Conservation (phyloP, 2,113 vertebrate genomes). For the Clinocottus analis region DNA sequence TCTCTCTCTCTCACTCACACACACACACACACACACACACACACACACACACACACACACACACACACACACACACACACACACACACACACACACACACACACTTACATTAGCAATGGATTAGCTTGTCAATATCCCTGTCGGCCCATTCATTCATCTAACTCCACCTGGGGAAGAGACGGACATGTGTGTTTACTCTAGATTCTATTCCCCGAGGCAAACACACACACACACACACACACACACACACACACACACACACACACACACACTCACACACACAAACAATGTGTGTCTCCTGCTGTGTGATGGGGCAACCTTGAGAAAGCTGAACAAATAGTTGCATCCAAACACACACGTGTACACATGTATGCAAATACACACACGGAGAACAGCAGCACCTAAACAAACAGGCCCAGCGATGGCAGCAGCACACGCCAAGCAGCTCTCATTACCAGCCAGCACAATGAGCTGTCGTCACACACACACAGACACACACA, state of each 20-base stretch:
- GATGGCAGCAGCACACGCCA: slow-evolving; percentile 55
- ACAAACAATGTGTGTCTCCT: slow-evolving; percentile 49
- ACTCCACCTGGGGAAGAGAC: slow-evolving; percentile 74
- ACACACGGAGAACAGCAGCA: slow-evolving; percentile 40
- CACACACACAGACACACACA: slow-evolving; percentile 2
- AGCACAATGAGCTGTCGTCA: slow-evolving; percentile 55
- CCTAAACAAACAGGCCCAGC: slow-evolving; percentile 74
- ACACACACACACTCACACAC: slow-evolving; percentile 35
- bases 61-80: slow-evolving; percentile 35
- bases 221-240: slow-evolving; percentile 37
- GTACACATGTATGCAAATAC: slow-evolving; percentile 61
- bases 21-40: slow-evolving; percentile 25
- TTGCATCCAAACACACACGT: slow-evolving; percentile 36
- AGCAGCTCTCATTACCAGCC: slow-evolving; percentile 73
- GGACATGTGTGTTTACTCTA: slow-evolving; percentile 73
- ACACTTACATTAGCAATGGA: slow-evolving; percentile 19
- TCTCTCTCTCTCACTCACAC: too few species aligned
- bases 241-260: slow-evolving; percentile 35
- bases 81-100: slow-evolving; percentile 34
- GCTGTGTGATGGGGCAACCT: slow-evolving; percentile 61
- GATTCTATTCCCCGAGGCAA: slow-evolving; percentile 67
- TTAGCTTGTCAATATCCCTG: slow-evolving; percentile 60
- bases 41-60: slow-evolving; percentile 42
- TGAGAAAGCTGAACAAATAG: slow-evolving; percentile 75
- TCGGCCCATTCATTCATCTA: slow-evolving; percentile 52